A percentile compares a stretch with the other conserved stretches of the same genome.
Conservation (phyloP, 2,113 vertebrate species). For the Ploceus nigricollis region DNA sequence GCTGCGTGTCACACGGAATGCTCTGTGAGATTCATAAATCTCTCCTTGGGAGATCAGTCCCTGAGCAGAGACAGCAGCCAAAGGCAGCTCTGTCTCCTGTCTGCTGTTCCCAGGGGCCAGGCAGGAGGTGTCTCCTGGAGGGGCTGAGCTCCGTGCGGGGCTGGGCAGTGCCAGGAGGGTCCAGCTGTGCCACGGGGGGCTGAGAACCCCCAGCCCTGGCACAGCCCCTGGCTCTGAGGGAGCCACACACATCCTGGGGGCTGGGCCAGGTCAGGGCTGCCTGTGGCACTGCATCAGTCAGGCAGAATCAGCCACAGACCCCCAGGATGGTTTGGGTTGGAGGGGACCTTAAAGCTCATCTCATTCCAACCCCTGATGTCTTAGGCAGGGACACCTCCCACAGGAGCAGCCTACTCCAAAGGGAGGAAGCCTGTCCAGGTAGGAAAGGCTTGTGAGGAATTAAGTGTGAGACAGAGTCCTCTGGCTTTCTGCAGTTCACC, state of each 20-base stretch:
- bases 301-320: background rate
- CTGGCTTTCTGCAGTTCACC: background rate
- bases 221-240: background rate
- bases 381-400: background rate
- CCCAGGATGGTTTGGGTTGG: background rate
- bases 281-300: background rate
- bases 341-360: background rate
- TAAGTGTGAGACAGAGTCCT: background rate
- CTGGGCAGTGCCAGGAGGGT: background rate
- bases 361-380: accelerated
- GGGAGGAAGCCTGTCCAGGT: background rate
- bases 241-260: background rate
- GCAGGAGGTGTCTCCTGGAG: background rate
- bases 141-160: accelerated
- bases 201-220: background rate
- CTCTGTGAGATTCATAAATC: background rate
- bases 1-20: background rate
- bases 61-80: background rate
- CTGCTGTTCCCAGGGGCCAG: background rate
- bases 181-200: background rate
- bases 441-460: background rate
- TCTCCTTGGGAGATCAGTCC: background rate
- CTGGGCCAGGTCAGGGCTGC: background rate
- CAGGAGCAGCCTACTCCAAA: background rate
- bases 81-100: background rate